phyloP scores from a whole-genome alignment of 2,797 vertebrate genomes.

The Leptoclinus maculatus region DNA sequence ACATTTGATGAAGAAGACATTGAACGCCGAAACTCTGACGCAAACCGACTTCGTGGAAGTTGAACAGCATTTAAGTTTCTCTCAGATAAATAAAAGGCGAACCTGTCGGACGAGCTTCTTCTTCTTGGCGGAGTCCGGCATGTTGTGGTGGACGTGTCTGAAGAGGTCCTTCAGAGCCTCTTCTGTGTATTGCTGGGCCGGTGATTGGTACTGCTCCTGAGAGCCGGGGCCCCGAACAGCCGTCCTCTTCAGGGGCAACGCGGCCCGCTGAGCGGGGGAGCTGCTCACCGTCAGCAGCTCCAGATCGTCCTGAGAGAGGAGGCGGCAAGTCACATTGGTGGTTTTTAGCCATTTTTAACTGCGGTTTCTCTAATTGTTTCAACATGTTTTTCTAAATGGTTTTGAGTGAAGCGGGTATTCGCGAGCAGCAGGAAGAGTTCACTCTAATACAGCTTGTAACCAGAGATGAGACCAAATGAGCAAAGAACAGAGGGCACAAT shows the following conservation, averaged over 20 bases:
- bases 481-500: too few species aligned
- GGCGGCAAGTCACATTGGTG: not conserved
- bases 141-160: constrained; percentile 91
- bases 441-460: too few species aligned
- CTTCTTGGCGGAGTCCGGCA: constrained; percentile 98
- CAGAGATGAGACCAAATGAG: too few species aligned
- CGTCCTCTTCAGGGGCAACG: constrained; percentile 71
- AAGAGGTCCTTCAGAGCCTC: constrained; percentile 94
- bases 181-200: constrained; percentile 90
- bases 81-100: not conserved
- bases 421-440: too few species aligned
- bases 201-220: constrained; percentile 82
- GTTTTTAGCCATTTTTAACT: too few species aligned
- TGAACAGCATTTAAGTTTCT: not conserved
- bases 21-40: not conserved
- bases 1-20: not conserved
- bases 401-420: too few species aligned
- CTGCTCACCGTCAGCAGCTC: constrained; percentile 80
- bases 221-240: constrained; percentile 55
- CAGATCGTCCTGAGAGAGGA: constrained; percentile 89
- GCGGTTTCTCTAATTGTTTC: too few species aligned
- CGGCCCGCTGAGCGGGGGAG: constrained; percentile 37
- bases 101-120: constrained; percentile 97
- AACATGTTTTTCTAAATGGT: too few species aligned
- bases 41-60: not conserved